Conservation (phyloP, 2,797 vertebrate genomes). For the Sitta carolinensis region DNA sequence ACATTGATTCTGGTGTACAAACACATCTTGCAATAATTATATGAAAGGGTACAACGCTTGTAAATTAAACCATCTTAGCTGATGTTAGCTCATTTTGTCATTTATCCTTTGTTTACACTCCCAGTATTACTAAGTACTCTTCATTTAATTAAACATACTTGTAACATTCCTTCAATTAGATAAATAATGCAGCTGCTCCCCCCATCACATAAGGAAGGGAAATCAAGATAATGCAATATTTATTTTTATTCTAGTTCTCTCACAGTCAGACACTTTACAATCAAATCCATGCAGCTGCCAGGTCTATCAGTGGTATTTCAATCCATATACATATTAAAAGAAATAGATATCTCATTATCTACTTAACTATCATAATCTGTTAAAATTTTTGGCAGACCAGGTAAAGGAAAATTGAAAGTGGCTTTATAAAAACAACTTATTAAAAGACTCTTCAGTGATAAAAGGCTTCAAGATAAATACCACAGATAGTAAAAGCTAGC, state of each 20-base stretch:
- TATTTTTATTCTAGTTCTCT: conserved; percentile 44
- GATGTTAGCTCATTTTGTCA: conserved; percentile 16
- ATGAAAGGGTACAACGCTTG: rapidly evolving
- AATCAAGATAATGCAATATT: conserved; percentile 49
- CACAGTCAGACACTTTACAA: conserved; percentile 5
- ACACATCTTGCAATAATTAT: background rate
- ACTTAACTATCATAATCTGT: background rate
- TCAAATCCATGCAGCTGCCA: background rate
- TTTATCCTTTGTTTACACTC: conserved; percentile 51
- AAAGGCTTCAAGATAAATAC: conserved; percentile 60
- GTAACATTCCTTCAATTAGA: conserved; percentile 36
- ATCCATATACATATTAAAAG: background rate
- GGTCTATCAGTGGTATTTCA: background rate
- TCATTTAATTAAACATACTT: conserved; percentile 42
- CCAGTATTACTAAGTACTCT: background rate
- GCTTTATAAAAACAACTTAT: conserved; percentile 20
- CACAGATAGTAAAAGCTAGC: conserved; percentile 26
- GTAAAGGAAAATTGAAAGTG: background rate
- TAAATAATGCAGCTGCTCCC: conserved; percentile 52
- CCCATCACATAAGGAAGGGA: background rate
- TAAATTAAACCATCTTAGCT: conserved; percentile 20
- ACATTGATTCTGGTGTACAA: conserved; percentile 35
- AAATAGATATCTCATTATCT: conserved; percentile 38
- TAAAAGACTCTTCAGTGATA: conserved; percentile 7
- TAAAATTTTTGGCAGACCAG: conserved; percentile 26